Evolutionary conservation across 2,888 invertebrate genomes (phyloP), one percentile per base, ranked within the genome.

Genomic region (Thera britannica): DNA sequence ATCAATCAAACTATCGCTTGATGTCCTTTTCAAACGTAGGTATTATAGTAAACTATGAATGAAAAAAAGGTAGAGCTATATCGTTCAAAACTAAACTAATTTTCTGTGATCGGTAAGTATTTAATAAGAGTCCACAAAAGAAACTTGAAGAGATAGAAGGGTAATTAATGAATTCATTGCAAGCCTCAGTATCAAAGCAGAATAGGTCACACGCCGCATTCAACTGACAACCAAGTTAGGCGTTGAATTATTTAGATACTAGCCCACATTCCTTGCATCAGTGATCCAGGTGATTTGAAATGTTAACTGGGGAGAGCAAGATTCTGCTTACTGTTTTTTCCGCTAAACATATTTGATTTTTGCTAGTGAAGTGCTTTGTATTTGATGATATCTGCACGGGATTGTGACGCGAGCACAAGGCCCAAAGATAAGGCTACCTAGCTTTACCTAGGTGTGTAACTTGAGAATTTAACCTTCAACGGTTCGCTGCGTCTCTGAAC

Each of bases 401-500:
- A 5, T 49, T 12, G 34, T 5, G 51, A 6, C 51, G 51, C 34
- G 23, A 12, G 5, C 49, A 12, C 49, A 12, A 38, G 3, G 38
- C 38, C 38, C 1, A 23, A 23, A 23, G 23, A 23, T 23, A 23
- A 23, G 23, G 23, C 23, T 23, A 12, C 51, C 23, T 72, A 75
- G 77, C 77, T 74, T 63, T 61, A 9, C 23, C 23, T 23, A 58
- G 35, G 34, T 46, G 73, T 74, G 84, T 85, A 84, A 86, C 82
- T 79, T 77, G 82, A 87, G 81, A 75, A 77, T 77, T 69, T 79
- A 78, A 83, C 88, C 87, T 88, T 87, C 85, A 80, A 79, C 84
- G 84, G 83, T 80, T 83, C 83, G 79, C 82, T 81, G 80, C 81
- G 79, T 82, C 80, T 85, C 78, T 83, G 83, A 83, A 84, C 82